Base-by-base conservation (phyloP, 2,113 vertebrate species). In the Muntiacus reevesi region DNA sequence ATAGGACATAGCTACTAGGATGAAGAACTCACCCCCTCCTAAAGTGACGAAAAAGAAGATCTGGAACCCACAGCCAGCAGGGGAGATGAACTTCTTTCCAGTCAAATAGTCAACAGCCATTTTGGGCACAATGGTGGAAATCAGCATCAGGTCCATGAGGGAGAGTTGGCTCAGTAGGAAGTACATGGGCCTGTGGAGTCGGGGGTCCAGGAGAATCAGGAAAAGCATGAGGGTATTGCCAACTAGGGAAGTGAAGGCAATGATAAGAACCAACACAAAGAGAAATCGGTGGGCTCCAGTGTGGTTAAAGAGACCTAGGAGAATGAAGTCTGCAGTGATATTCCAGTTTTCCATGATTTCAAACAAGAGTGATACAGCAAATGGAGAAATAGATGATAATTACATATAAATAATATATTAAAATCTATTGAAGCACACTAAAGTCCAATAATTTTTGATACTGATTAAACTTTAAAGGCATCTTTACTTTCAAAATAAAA, bases 61-160 rank as follows among this genome's bases (percentile, higher is more conserved):
- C 52, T 97, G 94, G 0, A 89, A 9, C 9, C 88, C 94, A 87
- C 96, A 97, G 3, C 52, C 78, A 6, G 13, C 6, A 0, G 0
- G 10, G 28, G 67, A 95, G 78, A 95, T 94, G 50, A 2, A 40
- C 16, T 54, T 79, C 1, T 6, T 59, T 15, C 54, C 76, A 0
- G 55, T 94, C 15, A 96, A 2, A 27, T 91, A 97, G 28, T 13
- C 76, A 33, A 15, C 23, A 4, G 91, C 93, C 93, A 96, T 94
- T 87, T 83, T 83, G 45, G 62, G 95, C 85, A 96, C 85, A 10
- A 28, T 30, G 23, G 91, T 57, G 28, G 5, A 62, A 27, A 78
- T 45, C n/a, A 93, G 33, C 86, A 96, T 62, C 15, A 36, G 0
- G 3, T 89, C 64, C 64, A 71, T 71, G n/a, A 71, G 17, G 17